Evolutionary conservation across 2,113 vertebrate genomes (phyloP).

Genomic region (Brachyistius frenatus): DNA sequence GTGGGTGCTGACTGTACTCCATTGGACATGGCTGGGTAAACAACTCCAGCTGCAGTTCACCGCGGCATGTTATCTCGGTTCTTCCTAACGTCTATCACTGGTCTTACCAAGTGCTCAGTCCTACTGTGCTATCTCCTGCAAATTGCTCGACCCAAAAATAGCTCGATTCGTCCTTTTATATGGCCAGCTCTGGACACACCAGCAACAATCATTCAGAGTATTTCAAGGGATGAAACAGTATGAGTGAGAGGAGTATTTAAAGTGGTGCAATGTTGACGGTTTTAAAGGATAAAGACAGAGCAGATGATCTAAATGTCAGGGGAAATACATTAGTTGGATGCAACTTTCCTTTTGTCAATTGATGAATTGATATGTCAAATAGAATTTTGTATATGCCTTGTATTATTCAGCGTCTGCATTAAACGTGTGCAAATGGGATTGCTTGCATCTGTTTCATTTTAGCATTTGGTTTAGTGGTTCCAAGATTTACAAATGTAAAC

Average conservation of each 20-base stretch:
- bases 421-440: constrained; percentile 73
- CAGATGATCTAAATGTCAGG: constrained; percentile 65
- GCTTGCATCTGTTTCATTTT: constrained; percentile 59
- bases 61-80: constrained; percentile 57
- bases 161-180: constrained; percentile 44
- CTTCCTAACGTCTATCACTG: constrained; percentile 61
- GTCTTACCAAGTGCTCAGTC: constrained; percentile 63
- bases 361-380: constrained; percentile 51
- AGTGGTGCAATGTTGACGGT: constrained; percentile 60
- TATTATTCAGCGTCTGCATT: constrained; percentile 53
- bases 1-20: constrained; percentile 52
- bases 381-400: constrained; percentile 68
- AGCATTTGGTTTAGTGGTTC: constrained; percentile 60
- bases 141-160: constrained; percentile 58
- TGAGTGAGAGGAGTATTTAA: constrained; percentile 59
- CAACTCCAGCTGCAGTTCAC: constrained; percentile 66
- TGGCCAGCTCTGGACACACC: constrained; percentile 56
- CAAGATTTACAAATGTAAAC: constrained; percentile 72
- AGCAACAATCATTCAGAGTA: constrained; percentile 56
- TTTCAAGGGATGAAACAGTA: constrained; percentile 63
- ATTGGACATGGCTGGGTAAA: constrained; percentile 67
- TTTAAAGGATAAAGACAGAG: constrained; percentile 68
- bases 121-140: constrained; percentile 50
- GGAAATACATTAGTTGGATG: constrained; percentile 50
- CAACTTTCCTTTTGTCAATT: constrained; percentile 46